Percentiles rank a stretch among this genome's conserved stretches.
Evolutionary conservation across 2,113 vertebrate species (phyloP).

Genomic region (Rhegmatorhina hoffmannsi): DNA sequence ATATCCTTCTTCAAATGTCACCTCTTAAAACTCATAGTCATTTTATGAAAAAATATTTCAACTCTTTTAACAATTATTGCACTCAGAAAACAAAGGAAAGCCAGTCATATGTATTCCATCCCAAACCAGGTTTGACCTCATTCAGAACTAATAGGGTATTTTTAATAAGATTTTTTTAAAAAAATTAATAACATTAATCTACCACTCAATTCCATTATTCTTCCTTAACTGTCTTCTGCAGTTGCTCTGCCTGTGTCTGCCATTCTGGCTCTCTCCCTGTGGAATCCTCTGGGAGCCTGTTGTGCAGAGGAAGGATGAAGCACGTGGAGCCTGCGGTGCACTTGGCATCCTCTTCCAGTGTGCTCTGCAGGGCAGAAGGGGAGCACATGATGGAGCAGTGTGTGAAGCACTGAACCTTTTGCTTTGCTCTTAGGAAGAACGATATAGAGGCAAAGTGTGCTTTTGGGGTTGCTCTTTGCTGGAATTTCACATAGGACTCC

Average conservation of each 20-base stretch:
- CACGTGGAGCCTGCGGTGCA: not conserved
- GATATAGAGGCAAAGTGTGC: not conserved
- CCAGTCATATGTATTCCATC: not conserved
- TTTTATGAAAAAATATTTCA: conserved; percentile 63
- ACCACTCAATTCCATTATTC: not conserved
- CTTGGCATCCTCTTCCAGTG: not conserved
- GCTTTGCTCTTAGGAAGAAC: not conserved
- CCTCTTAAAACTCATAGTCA: conserved; percentile 64
- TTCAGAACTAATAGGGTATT: conserved; percentile 10
- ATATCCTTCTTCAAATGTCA: conserved; percentile 61
- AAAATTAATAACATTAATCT: not conserved
- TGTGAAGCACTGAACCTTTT: not conserved
- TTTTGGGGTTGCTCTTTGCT: not conserved
- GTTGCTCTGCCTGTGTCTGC: not conserved
- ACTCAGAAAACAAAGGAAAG: conserved; percentile 45
- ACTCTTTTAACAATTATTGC: conserved; percentile 41
- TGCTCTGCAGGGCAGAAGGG: not conserved
- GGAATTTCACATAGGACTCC: not conserved
- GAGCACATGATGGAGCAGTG: not conserved
- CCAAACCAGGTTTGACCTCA: conserved; percentile 41
- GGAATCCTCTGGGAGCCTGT: not conserved
- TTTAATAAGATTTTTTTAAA: not conserved
- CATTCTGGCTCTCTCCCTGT: not conserved
- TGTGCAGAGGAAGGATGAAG: not conserved
- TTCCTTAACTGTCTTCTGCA: conserved; percentile 17